Conservation (phyloP, 2,113 vertebrate genomes). For the Apus apus region DNA sequence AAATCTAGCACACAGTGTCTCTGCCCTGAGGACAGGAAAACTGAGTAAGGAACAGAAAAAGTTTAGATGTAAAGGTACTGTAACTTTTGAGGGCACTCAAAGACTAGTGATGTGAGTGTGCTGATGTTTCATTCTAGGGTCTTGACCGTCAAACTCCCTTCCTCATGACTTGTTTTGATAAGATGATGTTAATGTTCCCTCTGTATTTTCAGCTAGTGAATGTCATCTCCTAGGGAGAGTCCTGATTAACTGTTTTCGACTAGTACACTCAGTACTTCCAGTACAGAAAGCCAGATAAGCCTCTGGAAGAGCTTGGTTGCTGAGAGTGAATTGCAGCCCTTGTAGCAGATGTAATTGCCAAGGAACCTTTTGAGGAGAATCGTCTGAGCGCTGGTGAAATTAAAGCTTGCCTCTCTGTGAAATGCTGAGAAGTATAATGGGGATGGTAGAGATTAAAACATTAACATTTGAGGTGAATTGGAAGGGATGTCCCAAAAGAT, state of each 20-base stretch:
- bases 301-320: neutral
- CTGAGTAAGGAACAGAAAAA: neutral
- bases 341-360: slow-evolving; percentile 1
- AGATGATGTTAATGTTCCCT: neutral
- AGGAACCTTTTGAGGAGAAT: neutral
- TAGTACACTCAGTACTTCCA: neutral
- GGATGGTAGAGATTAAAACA: neutral
- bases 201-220: neutral
- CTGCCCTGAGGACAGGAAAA: neutral
- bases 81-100: neutral
- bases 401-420: neutral
- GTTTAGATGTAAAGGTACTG: neutral
- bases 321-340: neutral
- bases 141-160: neutral
- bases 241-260: neutral
- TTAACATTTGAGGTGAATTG: neutral
- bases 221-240: neutral
- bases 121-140: neutral
- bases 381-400: neutral
- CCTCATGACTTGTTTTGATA: neutral
- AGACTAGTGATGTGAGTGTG: neutral
- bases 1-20: neutral
- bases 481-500: neutral
- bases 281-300: neutral
- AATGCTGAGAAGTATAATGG: neutral